Evolutionary conservation across 2,888 invertebrate genomes (phyloP).

Genomic region (Aphodius granarius): DNA sequence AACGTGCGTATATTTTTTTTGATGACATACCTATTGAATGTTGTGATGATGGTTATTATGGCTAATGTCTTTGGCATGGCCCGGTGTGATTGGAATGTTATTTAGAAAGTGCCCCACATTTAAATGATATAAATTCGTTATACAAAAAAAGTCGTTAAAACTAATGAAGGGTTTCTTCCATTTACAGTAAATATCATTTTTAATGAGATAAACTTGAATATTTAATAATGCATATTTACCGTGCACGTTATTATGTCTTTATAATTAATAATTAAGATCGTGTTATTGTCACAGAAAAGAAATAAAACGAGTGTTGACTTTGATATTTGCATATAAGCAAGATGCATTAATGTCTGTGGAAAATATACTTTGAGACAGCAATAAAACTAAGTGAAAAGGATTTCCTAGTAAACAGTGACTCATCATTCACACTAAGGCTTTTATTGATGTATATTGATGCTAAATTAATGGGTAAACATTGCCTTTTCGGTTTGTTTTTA

Average conservation of each 20-base stretch:
- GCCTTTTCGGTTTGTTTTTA: background rate
- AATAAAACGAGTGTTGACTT: background rate
- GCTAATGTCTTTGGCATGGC: background rate
- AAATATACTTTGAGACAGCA: background rate
- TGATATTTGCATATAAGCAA: background rate
- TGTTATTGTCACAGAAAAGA: background rate
- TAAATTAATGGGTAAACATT: background rate
- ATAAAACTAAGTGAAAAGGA: background rate
- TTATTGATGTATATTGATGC: background rate
- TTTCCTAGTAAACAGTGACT: background rate
- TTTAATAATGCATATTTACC: too few species aligned
- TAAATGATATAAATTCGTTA: background rate
- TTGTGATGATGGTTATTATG: background rate
- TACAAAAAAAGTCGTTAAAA: background rate
- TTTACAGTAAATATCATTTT: too few species aligned
- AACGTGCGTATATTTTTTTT: background rate
- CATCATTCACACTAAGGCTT: background rate
- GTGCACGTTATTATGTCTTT: background rate
- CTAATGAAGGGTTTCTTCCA: background rate
- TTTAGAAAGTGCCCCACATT: background rate
- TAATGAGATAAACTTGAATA: too few species aligned
- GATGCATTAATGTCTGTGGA: background rate
- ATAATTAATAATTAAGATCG: background rate
- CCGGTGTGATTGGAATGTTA: background rate
- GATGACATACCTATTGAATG: background rate